These are phyloP conservation scores for Agrochola macilenta DNA, from an alignment of 2,888 invertebrate species.

Conservation along the genomic window DNA sequence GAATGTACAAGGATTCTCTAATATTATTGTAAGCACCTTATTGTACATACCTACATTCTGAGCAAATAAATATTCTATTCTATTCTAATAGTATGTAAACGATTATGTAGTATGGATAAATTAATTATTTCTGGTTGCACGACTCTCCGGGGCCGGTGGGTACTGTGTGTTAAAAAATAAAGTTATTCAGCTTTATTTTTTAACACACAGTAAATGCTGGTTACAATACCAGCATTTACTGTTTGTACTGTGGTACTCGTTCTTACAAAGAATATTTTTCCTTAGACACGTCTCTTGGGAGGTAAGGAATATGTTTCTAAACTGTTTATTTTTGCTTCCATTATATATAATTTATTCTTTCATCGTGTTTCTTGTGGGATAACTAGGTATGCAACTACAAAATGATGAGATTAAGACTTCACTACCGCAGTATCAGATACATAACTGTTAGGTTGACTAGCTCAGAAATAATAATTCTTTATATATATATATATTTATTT, in stretches of 20 bases:
- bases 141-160: not conserved
- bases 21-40: no score
- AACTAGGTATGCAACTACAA: not conserved
- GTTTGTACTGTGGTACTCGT: constrained; percentile 17
- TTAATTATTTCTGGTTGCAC: constrained; percentile 43
- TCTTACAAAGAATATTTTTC: constrained; percentile 28
- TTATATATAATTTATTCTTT: constrained; percentile 23
- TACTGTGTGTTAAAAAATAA: constrained; percentile 49
- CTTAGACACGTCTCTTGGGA: constrained; percentile 24
- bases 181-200: constrained; percentile 40
- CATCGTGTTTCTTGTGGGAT: not conserved
- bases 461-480: not conserved
- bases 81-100: constrained; percentile 33
- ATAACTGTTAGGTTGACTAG: not conserved
- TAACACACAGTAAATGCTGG: constrained; percentile 21
- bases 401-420: not conserved
- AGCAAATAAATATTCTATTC: no score
- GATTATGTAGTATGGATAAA: constrained; percentile 47
- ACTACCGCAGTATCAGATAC: not conserved
- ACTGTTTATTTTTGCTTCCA: constrained; percentile 20
- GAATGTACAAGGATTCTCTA: no score
- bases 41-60: no score
- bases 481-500: no score
- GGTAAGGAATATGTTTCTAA: constrained; percentile 32
- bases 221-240: no score